A percentile compares a stretch with the other conserved stretches of the same genome.
Conservation (phyloP, 92 coral and sea anemone genomes). For the Palythoa heliodiscus region DNA sequence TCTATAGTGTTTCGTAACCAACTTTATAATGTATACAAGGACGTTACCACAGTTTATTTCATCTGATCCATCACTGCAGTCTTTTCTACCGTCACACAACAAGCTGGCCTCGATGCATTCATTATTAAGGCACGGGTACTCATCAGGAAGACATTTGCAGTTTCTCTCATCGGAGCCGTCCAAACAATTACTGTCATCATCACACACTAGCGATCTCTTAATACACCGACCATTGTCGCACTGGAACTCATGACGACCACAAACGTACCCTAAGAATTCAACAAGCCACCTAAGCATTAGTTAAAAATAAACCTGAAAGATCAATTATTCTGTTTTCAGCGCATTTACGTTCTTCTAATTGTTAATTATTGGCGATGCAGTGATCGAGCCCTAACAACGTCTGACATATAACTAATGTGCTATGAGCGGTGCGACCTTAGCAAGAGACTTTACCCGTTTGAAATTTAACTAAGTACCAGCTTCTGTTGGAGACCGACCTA, state of each 20-base stretch:
- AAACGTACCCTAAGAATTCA: background rate
- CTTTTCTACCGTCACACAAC: background rate
- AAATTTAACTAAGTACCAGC: too few relatives aligned
- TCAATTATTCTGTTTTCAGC: background rate
- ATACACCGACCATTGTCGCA: slow-evolving; percentile 11
- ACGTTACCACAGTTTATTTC: background rate
- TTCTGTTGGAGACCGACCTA: too few relatives aligned
- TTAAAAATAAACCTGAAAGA: too few relatives aligned
- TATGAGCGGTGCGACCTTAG: too few relatives aligned
- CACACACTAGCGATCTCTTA: slow-evolving; percentile 12
- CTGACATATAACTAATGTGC: too few relatives aligned
- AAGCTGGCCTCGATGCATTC: slow-evolving; percentile 3
- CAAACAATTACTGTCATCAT: slow-evolving; percentile 18
- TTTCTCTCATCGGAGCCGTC: slow-evolving; percentile 9
- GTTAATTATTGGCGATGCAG: too few relatives aligned
- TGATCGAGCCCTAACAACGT: too few relatives aligned
- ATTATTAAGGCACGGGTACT: slow-evolving; percentile 21
- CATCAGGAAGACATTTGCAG: slow-evolving; percentile 31
- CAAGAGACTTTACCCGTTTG: too few relatives aligned
- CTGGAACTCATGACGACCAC: slow-evolving; percentile 6
- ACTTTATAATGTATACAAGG: background rate
- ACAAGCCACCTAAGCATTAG: too few relatives aligned
- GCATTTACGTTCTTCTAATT: too few relatives aligned
- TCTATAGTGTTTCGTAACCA: background rate
- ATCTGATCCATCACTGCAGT: slow-evolving; percentile 10